Base-by-base conservation (phyloP, 2,888 invertebrate species). In the Perizoma affinitatum region DNA sequence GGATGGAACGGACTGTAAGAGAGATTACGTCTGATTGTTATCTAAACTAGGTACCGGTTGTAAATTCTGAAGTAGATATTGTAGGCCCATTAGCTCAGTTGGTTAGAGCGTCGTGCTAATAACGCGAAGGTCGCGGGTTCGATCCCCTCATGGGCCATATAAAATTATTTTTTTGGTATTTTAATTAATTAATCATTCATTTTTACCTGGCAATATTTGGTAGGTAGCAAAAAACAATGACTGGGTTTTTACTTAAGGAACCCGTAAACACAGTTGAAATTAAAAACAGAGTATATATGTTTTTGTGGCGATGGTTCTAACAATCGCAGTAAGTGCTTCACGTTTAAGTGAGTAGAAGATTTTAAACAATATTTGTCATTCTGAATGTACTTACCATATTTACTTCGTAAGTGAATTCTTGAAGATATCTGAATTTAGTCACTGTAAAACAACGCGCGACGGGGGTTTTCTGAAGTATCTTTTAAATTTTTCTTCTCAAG, bases 111-210 rank as follows among this genome's bases (percentile, higher is more conserved):
- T 62, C 65, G 65, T 65, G 59, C 65, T 65, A 65, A 65, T 65
- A 65, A 65, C 62, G 62, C 65, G 62, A 65, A 65, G 59, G 62
- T 65, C 62, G 59, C 62, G 65, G 65, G 65, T 65, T 62, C 62
- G 62, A 65, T 65, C 66, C 63, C 63, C 66, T 66, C 63, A 66
- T 66, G 66, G 63, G 66, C 66, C 66, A 66, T n/a, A n/a, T n/a
- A n/a, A n/a, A 10, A 1, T 2, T 0, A 1, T 40, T 7, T 10
- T 5, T 45, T 56, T 56, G 50, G 35, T 6, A 10, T 9, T 43
- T 1, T 11, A 42, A 22, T 22, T 22, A 22, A 22, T 2, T 22
- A 22, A 22, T 22, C 1, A 22, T 22, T 22, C 22, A 22, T 22
- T 22, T 22, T 22, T 22, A 22, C 22, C 22, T 22, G 22, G 22